Conservation (phyloP, 2,888 invertebrate species). For the Schrankia costaestrigalis region DNA sequence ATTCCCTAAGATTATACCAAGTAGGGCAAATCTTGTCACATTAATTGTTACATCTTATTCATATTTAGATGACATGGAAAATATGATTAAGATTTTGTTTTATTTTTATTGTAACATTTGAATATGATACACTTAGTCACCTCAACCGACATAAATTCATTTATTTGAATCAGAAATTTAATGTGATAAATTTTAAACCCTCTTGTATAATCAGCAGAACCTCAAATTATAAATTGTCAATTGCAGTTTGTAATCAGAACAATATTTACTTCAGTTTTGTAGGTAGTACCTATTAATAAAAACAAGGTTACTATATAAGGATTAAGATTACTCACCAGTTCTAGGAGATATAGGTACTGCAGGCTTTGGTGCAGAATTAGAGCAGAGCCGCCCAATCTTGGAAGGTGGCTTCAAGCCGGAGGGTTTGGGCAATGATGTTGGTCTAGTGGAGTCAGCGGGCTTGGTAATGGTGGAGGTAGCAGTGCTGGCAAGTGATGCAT, state of each 20-base stretch:
- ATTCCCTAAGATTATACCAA: too few relatives aligned
- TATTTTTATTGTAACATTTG: too few relatives aligned
- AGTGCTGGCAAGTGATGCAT: slow-evolving; percentile 54
- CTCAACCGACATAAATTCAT: too few relatives aligned
- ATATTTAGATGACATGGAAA: too few relatives aligned
- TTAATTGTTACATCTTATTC: too few relatives aligned
- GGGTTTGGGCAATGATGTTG: slow-evolving; percentile 73
- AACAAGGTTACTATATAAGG: slow-evolving; percentile 39
- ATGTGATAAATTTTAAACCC: too few relatives aligned
- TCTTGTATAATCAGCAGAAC: too few relatives aligned
- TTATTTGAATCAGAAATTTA: too few relatives aligned
- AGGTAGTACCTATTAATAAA: slow-evolving; percentile 4
- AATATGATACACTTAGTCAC: too few relatives aligned
- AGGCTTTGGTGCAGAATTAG: slow-evolving; percentile 83
- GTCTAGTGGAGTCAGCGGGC: slow-evolving; percentile 53
- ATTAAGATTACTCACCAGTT: slow-evolving; percentile 64
- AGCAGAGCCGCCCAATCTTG: slow-evolving; percentile 85
- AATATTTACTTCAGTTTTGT: slow-evolving; percentile 4
- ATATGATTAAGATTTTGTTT: too few relatives aligned
- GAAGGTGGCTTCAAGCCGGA: slow-evolving; percentile 83
- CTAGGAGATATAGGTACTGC: slow-evolving; percentile 83
- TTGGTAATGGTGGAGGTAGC: slow-evolving; percentile 49
- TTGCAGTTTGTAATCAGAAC: slow-evolving; percentile 60
- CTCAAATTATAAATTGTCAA: too few relatives aligned
- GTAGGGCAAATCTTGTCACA: too few relatives aligned